Base-by-base conservation (phyloP, 2,888 invertebrate species). In the Xestia ashworthii region DNA sequence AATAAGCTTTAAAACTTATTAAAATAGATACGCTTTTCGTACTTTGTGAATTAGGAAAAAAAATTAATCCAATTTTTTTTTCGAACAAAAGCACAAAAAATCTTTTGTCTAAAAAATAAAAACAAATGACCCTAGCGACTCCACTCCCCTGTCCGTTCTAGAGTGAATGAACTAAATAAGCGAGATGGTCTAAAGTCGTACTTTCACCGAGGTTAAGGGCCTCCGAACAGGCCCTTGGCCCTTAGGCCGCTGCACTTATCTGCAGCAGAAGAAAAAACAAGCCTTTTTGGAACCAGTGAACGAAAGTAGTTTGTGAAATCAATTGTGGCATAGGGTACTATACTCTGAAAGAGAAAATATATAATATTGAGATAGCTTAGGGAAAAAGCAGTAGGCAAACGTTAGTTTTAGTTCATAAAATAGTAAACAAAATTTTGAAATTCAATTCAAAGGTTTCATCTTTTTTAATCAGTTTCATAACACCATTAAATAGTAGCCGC, bases 121-220 rank as follows among this genome's bases (percentile, higher is more conserved):
- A 60, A 19, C 1, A 74, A 38, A 0, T 64, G 73, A 55, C 64
- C 69, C 74, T 78, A 62, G 19, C 91, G 60, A 76, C 92, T 94
- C 93, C 87, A 92, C 74, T 14, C 71, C 77, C 82, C 82, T 88
- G 87, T 91, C 76, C 91, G 55, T 83, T 90, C 90, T 92, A 89
- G 92, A 92, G 95, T 96, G 95, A 96, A 96, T 93, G 95, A 95
- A 95, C 96, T 91, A 95, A 95, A 96, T 95, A 94, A 94, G 93
- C 92, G 92, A 95, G 95, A 95, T 95, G 95, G 89, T 92, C 89
- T 92, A 87, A 93, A 91, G 91, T 90, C 93, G 92, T 93, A 96
- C 96, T 96, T 96, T 96, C 96, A 95, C 96, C 95, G 95, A 88
- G 96, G 95, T 95, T 90, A 95, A 94, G 92, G 95, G 90, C 95